Base-by-base conservation (phyloP, 92 coral and sea anemone species). In the Epizoanthus illoricatus region DNA sequence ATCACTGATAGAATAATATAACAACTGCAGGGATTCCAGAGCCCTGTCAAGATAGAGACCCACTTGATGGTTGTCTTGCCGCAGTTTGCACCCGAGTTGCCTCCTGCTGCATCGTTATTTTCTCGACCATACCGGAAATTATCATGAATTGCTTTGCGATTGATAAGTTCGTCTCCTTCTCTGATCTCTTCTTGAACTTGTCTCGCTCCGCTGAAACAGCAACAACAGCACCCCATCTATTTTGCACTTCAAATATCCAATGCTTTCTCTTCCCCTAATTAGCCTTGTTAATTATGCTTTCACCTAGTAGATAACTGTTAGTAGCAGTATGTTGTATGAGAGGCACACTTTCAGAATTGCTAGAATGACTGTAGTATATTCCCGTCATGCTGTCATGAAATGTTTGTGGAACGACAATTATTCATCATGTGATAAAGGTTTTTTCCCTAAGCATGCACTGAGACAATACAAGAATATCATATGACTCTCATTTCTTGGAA, bases 21-120 rank as follows among this genome's bases (percentile, higher is more conserved):
- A 80, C 87, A 92, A 41, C 81, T 79, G 5, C 66, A 69, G 11
- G 88, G 88, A 18, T 88, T 78, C 91, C 93, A 92, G 23, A 92
- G 33, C 62, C 96, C 93, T 20, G 91, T 84, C 20, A 70, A 55
- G 21, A 64, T 49, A 41, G 84, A 89, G 41, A 84, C 17, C 42
- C 65, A 47, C 74, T 92, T 86, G 81, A 84, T 61, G 23, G 55
- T 54, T 36, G 56, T 28, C 47, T 76, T 76, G 69, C 59, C 62
- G 5, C 24, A 68, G 23, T 4, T 68, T 68, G 49, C 52, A 33
- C 45, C 33, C 5, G 69, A 64, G 69, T 3, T 19, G 19, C 6
- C 19, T 5, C 7, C 57, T 19, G 62, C 16, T 49, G 40, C 13
- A 21, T 54, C n/a, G 61, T 0, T 73, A 24, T 55, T n/a, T 36